A percentile compares a stretch with the other conserved stretches of the same genome.
Conservation (phyloP, 2,888 invertebrate genomes). For the Neoaliturus tenellus region DNA sequence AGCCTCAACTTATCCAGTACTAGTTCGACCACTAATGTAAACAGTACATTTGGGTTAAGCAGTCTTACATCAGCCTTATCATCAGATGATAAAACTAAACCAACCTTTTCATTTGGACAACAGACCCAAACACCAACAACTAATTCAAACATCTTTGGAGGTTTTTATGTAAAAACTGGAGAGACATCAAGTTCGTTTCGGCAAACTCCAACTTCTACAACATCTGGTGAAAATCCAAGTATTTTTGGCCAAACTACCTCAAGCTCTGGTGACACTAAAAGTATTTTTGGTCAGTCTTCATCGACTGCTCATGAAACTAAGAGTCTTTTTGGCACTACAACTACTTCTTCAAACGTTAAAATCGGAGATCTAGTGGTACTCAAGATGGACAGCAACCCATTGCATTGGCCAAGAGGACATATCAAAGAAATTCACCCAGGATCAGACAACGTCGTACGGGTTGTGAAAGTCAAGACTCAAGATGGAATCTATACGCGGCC, state of each 20-base stretch:
- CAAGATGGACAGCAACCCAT: no score
- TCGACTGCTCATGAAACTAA: neutral
- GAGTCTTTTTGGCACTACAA: slow-evolving; percentile 34
- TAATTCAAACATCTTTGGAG: slow-evolving; percentile 26
- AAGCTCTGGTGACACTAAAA: neutral
- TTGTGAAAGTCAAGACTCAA: no score
- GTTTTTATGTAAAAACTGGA: neutral
- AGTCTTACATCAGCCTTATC: neutral
- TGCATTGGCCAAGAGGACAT: no score
- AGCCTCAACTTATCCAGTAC: slow-evolving; percentile 19
- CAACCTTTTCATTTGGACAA: slow-evolving; percentile 33
- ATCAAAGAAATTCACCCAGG: no score
- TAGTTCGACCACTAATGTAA: slow-evolving; percentile 5
- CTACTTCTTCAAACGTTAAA: no score
- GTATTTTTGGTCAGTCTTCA: no score
- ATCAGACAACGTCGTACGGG: no score
- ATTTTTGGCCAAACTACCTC: slow-evolving; percentile 15
- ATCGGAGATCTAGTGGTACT: no score
- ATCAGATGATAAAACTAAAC: slow-evolving; percentile 21
- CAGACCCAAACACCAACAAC: neutral
- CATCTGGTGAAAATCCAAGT: no score
- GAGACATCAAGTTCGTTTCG: no score
- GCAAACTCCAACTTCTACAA: no score
- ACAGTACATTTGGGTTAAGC: slow-evolving; percentile 18
- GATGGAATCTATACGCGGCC: no score